Evolutionary conservation across 2,888 invertebrate genomes (phyloP), one percentile per base, ranked within the genome.

Genomic region (Dexiosoma caninum): DNA sequence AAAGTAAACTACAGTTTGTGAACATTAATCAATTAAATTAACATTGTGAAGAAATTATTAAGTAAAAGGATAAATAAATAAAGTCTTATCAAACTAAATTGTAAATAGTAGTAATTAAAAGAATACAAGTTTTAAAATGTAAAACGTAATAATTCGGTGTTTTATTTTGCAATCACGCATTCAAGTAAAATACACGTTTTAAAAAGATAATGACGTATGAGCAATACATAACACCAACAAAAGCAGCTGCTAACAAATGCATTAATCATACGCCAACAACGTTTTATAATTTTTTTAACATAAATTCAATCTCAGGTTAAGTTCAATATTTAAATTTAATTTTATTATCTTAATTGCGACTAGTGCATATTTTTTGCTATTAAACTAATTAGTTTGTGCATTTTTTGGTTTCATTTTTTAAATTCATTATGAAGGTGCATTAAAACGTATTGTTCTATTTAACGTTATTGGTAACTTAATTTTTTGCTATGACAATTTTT

Each of bases 371-470:
- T 27, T 53, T 12, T 69, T 35, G 8, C 46, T 23, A 42, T 27
- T 40, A 53, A 30, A 30, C 27, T 70, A 70, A 70, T 70, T 70
- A 57, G 46, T 46, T 53, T 51, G 37, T 66, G n/a, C n/a, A n/a
- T n/a, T 69, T 23, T 53, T 19, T 53, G 2, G 32, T 27, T 37
- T 42, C 23, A 51, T 60, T 60, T 9, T 14, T 23, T 6, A 23
- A 37, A 49, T 60, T 60, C 42, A 27, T 60, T 42, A 42, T 49
- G 14, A 49, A 35, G n/a, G 60, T 60, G 44, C n/a, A 42, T 30
- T 60, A 16, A 44, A 49, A 23, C 53, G 69, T 35, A 53, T 60
- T 60, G 51, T 42, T 14, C 16, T 51, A 23, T 37, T 59, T n/a
- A n/a, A n/a, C n/a, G n/a, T n/a, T n/a, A n/a, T n/a, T 37, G 19